These are phyloP conservation scores for Ophthalmolycus amberensis DNA, from an alignment of 2,113 vertebrate genomes.

Conservation along the genomic window DNA sequence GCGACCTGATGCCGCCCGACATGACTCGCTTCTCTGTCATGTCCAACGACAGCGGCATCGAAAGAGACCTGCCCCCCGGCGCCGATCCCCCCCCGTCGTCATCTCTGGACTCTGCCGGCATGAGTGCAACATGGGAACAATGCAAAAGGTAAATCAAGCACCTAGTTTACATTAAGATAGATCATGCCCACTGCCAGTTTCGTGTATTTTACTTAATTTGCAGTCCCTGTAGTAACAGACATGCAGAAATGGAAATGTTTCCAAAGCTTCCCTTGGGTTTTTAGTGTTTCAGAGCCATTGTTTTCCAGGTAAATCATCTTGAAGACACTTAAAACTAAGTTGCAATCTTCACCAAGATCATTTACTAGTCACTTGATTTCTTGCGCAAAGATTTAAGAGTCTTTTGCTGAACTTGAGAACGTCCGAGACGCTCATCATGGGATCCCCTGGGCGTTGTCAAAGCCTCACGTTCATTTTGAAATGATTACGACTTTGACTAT, in stretches of 20 bases:
- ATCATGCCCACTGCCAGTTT: background rate
- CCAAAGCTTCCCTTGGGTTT: background rate
- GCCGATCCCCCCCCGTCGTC: conserved; percentile 52
- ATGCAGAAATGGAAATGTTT: background rate
- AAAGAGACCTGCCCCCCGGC: conserved; percentile 85
- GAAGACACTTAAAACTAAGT: background rate
- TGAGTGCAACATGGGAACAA: conserved; percentile 52
- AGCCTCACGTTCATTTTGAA: background rate
- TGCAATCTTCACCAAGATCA: background rate
- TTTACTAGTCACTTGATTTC: background rate
- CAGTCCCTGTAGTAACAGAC: background rate
- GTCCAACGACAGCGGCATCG: conserved; percentile 94
- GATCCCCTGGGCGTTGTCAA: background rate
- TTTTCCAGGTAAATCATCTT: background rate
- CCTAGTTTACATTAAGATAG: background rate
- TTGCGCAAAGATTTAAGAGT: background rate
- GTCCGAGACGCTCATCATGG: background rate
- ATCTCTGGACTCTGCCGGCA: conserved; percentile 35
- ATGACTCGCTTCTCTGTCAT: conserved; percentile 87
- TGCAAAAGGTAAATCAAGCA: conserved; percentile 54
- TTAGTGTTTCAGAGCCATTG: background rate
- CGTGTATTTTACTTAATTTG: background rate
- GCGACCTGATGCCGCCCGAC: conserved; percentile 70
- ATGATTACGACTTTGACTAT: background rate
- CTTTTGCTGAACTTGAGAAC: background rate